Base-by-base conservation (phyloP, 2,888 invertebrate genomes). In the Steromphala cineraria region DNA sequence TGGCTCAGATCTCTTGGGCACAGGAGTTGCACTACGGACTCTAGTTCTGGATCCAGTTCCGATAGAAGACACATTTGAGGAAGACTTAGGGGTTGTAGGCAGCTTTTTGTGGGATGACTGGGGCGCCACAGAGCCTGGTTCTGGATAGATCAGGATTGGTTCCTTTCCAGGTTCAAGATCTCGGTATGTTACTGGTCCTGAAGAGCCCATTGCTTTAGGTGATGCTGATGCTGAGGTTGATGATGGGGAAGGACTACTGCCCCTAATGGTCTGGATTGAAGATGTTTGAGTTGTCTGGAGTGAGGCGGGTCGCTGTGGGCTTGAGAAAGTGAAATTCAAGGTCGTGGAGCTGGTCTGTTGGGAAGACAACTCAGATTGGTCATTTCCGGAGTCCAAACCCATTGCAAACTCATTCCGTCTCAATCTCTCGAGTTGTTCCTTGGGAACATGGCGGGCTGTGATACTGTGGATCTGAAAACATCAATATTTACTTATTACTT, bases 391-490 rank as follows among this genome's bases (percentile, higher is more conserved):
- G 80, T 67, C 46, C 15, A 31, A 31, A 15, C 19, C n/a, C 24
- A 52, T 24, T 19, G 17, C 24, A 53, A 53, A 19, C 36, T 76
- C 53, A 15, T 53, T 19, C 8, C 55, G 80, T 28, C 82, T 55
- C 13, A 89, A 82, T 82, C 88, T 85, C 75, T 90, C 89, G 46
- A 89, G 82, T 78, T 90, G 88, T 28, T 87, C 87, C 85, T 89
- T 90, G 1, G 90, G 85, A n/a, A 90, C 84, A 84, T 85, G 87
- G 67, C 91, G 83, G 1, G 89, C 91, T 17, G 91, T 90, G 79
- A 91, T 91, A 80, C 91, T 91, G 82, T 90, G 89, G 46, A 91
- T 83, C 91, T 91, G 85, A 1, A 84, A 87, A 67, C 19, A 53
- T 36, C 2, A 7, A 31, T 71, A 75, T 8, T 56, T 56, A n/a